A percentile compares a stretch with the other conserved stretches of the same genome.
phyloP scores from a whole-genome alignment of 2,888 invertebrate species.

The Andrena chrysosceles region DNA sequence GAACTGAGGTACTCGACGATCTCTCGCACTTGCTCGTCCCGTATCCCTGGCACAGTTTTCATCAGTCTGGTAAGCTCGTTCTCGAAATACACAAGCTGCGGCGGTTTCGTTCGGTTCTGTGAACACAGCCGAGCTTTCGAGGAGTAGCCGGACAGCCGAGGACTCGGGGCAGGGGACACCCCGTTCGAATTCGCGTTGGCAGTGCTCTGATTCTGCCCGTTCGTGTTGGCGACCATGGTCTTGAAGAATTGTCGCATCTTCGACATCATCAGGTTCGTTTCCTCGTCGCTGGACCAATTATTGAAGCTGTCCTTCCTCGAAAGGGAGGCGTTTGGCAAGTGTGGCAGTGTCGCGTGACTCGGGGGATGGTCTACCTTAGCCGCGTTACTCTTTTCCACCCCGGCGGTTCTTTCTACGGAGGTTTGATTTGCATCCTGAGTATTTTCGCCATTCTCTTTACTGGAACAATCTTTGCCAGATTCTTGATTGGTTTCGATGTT shows the following conservation, averaged over 20 bases:
- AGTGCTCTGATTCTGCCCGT: slow-evolving; percentile 84
- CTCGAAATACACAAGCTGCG: slow-evolving; percentile 95
- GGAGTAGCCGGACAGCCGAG: slow-evolving; percentile 81
- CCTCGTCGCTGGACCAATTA: slow-evolving; percentile 97
- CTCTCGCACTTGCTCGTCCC: slow-evolving; percentile 95
- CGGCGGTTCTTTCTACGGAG: slow-evolving; percentile 34
- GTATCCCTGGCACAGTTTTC: slow-evolving; percentile 96
- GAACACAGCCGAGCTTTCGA: slow-evolving; percentile 77
- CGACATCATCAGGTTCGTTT: slow-evolving; percentile 97
- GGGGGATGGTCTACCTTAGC: slow-evolving; percentile 65
- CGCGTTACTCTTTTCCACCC: slow-evolving; percentile 38
- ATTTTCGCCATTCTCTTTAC: slow-evolving; percentile 50
- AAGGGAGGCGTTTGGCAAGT: slow-evolving; percentile 87
- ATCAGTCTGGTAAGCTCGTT: slow-evolving; percentile 95
- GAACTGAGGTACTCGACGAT: slow-evolving; percentile 97
- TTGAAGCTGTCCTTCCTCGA: slow-evolving; percentile 96
- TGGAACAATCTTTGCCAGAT: slow-evolving; percentile 52
- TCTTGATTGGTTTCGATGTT: slow-evolving; percentile 61
- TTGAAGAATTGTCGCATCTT: slow-evolving; percentile 97
- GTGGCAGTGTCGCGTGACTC: slow-evolving; percentile 85
- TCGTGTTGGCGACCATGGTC: slow-evolving; percentile 91
- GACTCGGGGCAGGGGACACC: slow-evolving; percentile 87
- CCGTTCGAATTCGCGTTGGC: slow-evolving; percentile 77
- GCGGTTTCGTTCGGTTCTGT: slow-evolving; percentile 90
- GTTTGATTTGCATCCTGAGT: slow-evolving; percentile 31